These are phyloP conservation scores for Pogonocichla stellata DNA, from an alignment of 2,113 vertebrate species.

Conservation along the genomic window DNA sequence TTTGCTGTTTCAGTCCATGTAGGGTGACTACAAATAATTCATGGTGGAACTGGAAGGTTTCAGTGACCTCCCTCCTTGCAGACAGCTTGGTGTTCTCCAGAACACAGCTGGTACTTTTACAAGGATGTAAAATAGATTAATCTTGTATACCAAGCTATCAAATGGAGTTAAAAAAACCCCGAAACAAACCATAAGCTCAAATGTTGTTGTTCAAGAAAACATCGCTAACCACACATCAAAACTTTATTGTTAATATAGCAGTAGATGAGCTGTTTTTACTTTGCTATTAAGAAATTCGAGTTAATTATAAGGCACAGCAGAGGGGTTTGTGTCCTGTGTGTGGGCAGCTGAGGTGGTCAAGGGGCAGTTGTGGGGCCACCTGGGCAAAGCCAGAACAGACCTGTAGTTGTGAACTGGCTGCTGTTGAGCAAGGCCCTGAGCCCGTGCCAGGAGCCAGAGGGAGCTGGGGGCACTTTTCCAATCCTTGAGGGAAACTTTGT, in stretches of 20 bases:
- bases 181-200: neutral
- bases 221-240: neutral
- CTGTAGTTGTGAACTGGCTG: neutral
- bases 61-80: neutral
- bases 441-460: neutral
- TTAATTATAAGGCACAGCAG: neutral
- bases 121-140: neutral
- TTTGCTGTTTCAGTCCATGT: neutral
- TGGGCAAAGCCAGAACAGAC: neutral
- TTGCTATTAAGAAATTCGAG: neutral
- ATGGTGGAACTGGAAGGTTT: neutral
- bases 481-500: neutral
- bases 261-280: neutral
- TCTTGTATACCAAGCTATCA: neutral
- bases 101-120: neutral
- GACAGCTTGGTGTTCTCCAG: neutral
- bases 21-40: conserved; percentile 21
- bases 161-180: neutral
- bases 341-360: neutral
- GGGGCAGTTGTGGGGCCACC: neutral
- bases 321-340: too few relatives aligned
- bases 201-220: neutral
- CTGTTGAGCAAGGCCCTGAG: neutral
- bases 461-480: neutral
- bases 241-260: neutral